A percentile compares a stretch with the other conserved stretches of the same genome.
phyloP scores from a whole-genome alignment of 2,888 invertebrate genomes.

The Acholoe squamosa region DNA sequence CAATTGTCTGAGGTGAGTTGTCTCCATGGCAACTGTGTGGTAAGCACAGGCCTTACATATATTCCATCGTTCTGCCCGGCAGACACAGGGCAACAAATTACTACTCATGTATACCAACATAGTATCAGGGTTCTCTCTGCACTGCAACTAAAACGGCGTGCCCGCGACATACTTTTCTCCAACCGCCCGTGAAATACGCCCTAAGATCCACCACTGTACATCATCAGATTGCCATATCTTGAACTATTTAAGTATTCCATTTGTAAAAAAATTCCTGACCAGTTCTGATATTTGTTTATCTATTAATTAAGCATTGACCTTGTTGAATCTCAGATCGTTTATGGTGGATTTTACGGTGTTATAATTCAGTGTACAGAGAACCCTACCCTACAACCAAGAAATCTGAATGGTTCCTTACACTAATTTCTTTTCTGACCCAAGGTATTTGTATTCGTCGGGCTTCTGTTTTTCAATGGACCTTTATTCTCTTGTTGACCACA shows the following conservation, averaged over 20 bases:
- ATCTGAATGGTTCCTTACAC: constrained; percentile 4
- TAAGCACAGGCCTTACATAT: constrained; percentile 57
- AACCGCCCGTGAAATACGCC: no score
- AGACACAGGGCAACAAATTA: neutral
- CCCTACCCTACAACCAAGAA: neutral
- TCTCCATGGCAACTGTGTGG: constrained; percentile 49
- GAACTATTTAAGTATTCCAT: no score
- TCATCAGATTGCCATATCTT: no score
- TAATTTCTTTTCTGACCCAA: constrained; percentile 48
- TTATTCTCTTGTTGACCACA: constrained; percentile 12
- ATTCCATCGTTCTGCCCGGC: neutral
- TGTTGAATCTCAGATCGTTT: no score
- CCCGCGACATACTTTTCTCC: no score
- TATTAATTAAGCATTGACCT: no score
- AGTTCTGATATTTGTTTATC: no score
- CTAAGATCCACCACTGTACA: neutral
- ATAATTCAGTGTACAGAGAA: no score
- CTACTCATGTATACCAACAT: neutral
- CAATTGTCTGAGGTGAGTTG: constrained; percentile 83
- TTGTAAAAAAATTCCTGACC: no score
- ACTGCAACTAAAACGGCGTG: no score
- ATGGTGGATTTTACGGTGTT: neutral
- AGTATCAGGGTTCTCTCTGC: neutral
- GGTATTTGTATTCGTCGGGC: constrained; percentile 25
- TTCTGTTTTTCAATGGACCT: constrained; percentile 31